Evolutionary conservation across 2,797 vertebrate genomes (phyloP), one percentile per base, ranked within the genome.

Genomic region (Oophaga sylvatica): DNA sequence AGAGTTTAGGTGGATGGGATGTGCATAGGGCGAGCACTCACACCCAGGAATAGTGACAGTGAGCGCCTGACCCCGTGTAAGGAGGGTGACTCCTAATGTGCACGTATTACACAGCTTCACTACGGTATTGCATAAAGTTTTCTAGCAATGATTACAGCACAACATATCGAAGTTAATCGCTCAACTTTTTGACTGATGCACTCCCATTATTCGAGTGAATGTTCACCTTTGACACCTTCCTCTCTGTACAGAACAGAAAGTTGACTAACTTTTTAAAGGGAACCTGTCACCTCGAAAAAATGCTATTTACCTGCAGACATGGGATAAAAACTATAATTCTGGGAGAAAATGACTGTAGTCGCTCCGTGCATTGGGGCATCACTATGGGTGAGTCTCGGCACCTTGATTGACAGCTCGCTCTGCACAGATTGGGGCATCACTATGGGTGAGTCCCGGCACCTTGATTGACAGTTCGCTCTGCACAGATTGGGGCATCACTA

Each of bases 1-100:
- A 31, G 78, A 62, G 29, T 29, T 48, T 81, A 87, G 85, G 63
- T 79, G 67, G 12, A 78, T 31, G n/a, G 59, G 19, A 63, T 67
- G 22, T 56, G 48, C 11, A 76, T 60, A 56, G 73, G 53, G 60
- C 41, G 26, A 56, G 60, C 81, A 35, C 22, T 67, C 82, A 41
- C 67, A 68, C 56, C 81, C 62, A 16, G 59, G 67, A 79, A 73
- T 71, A 57, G 48, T 41, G 48, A 20, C 13, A 60, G 59, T n/a
- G 26, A 26, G 26, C 26, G 26, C 26, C 26, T 70, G 60, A 22
- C 19, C 17, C 15, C 53, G 60, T 62, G 26, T 29, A 45, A 62
- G 26, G 83, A 68, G 62, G 70, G 68, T n/a, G 59, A 71, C 82
- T 84, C 57, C 68, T 60, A 20, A 53, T 48, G 20, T 45, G 73